phyloP scores from a whole-genome alignment of 1,140 invertebrate species.

The Ceratitis capitata region DNA sequence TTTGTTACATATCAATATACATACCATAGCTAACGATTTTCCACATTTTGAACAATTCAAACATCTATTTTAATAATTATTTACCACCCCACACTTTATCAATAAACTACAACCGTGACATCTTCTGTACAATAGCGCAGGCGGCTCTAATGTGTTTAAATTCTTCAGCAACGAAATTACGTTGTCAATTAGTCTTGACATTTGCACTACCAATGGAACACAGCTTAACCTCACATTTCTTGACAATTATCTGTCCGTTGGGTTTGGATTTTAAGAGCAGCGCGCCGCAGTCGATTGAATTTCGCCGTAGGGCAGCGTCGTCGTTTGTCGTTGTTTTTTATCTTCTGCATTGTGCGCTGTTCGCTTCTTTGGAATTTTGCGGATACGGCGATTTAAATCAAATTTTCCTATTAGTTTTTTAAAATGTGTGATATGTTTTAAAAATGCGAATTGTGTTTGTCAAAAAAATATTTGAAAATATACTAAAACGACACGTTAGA shows the following conservation, averaged over 20 bases:
- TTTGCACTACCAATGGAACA: not conserved
- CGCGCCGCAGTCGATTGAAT: conserved; percentile 38
- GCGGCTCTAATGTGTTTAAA: not conserved
- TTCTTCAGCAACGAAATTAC: not conserved
- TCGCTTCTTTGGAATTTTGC: not conserved
- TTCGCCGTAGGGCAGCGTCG: conserved; percentile 37
- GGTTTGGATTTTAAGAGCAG: conserved; percentile 26
- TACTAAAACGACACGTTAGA: not conserved
- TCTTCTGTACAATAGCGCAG: not conserved
- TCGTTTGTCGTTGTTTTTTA: conserved; percentile 19
- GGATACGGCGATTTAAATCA: not conserved
- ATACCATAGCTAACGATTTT: no score
- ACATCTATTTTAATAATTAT: no score
- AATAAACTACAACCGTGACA: not conserved
- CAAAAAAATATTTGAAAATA: not conserved
- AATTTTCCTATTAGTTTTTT: not conserved
- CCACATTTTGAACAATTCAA: no score
- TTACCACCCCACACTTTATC: no score
- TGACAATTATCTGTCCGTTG: conserved; percentile 16
- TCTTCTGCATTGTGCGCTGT: not conserved
- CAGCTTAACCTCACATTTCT: not conserved
- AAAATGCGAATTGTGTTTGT: not conserved
- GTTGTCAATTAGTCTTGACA: not conserved
- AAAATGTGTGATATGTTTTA: not conserved
- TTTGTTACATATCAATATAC: no score